These are phyloP conservation scores for Thermophis baileyi DNA, from an alignment of 2,113 vertebrate genomes.

Conservation along the genomic window DNA sequence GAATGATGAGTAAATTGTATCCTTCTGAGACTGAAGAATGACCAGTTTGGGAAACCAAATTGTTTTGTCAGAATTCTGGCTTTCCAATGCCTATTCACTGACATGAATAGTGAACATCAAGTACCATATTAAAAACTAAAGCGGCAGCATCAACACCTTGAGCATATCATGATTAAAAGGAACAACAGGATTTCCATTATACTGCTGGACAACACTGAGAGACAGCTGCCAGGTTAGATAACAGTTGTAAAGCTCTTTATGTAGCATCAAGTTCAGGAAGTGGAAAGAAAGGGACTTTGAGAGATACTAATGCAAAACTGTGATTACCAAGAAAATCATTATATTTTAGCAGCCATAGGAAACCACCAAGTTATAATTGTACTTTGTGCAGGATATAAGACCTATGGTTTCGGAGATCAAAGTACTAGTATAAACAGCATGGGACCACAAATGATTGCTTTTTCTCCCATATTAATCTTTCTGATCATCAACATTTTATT, in stretches of 20 bases:
- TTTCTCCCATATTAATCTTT: not conserved
- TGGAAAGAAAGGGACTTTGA: not conserved
- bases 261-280: not conserved
- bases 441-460: not conserved
- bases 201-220: not conserved
- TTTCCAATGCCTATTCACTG: not conserved
- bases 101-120: not conserved
- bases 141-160: not conserved
- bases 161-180: not conserved
- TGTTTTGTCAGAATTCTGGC: not conserved
- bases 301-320: not conserved
- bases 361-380: not conserved
- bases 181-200: not conserved
- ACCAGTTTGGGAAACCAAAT: not conserved
- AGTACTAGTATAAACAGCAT: not conserved
- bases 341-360: not conserved
- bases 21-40: not conserved
- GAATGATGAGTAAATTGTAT: not conserved
- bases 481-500: not conserved
- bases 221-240: not conserved
- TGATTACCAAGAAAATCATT: not conserved
- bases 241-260: not conserved
- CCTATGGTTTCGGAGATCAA: not conserved
- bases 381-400: not conserved
- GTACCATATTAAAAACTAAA: not conserved